Evolutionary conservation across 2,888 invertebrate genomes (phyloP), one percentile per base, ranked within the genome.

Genomic region (Neocrepidodera transversa): DNA sequence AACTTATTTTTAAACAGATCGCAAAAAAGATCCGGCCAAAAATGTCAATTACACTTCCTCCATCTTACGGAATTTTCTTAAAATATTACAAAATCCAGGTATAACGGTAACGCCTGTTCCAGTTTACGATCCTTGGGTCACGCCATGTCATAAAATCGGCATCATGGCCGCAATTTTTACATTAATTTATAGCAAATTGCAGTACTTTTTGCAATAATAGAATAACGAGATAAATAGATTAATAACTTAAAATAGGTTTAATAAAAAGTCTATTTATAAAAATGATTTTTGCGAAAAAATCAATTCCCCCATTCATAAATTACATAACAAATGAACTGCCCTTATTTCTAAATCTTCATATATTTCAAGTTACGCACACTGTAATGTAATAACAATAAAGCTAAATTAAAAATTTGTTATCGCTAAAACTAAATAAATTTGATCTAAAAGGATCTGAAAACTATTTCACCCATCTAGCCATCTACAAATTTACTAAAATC

Each of bases 91-190:
- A 23, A 53, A 38, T 32, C 50, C 17, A 20, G 23, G n/a, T n/a
- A n/a, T 36, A 43, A 47, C 28, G 36, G 38, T 55, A 47, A 16
- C 47, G 26, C 45, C 20, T 45, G 32, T 40, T 38, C 38, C 11
- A 49, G 38, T 58, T 47, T 58, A n/a, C 14, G 11, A 17, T 26
- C 42, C 11, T 32, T 14, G 17, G 56, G 64, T 64, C 64, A 65
- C 58, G 63, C 56, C 61, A 62, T 49, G 60, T 65, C 65, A 63
- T 58, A 65, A 53, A 59, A 47, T 53, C 36, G 58, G 55, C 62
- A 62, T 58, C 59, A 66, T 62, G 62, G 64, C 62, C 57, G 62
- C 52, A 53, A 28, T 32, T 54, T 49, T 47, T 43, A 35, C 14
- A 14, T 35, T 5, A 14, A 35, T 13, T 48, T 18, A 20, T 30